Evolutionary conservation across 1,140 invertebrate species (phyloP).

Genomic region (Nephila pilipes): DNA sequence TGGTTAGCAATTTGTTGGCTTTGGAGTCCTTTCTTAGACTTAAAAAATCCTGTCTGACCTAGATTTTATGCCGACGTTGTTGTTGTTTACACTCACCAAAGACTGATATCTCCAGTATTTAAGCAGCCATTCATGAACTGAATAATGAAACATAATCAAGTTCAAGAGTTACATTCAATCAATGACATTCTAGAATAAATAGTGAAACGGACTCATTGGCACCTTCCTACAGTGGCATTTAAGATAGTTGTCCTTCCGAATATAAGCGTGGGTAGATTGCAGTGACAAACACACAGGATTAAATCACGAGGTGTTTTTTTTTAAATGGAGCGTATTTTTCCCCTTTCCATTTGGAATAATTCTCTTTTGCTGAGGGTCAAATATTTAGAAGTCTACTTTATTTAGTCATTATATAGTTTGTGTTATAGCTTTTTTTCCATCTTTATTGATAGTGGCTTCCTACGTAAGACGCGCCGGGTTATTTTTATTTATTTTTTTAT

Average conservation of each 20-base stretch:
- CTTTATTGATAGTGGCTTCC: background rate
- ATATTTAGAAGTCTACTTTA: slow-evolving; percentile 27
- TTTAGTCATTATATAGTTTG: slow-evolving; percentile 37
- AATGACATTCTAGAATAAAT: background rate
- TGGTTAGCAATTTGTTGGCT: too few species aligned
- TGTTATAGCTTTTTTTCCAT: background rate
- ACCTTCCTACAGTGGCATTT: background rate
- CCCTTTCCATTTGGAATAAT: slow-evolving; percentile 12
- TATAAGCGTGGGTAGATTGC: slow-evolving; percentile 4
- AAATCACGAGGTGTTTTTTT: background rate
- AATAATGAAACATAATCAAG: background rate
- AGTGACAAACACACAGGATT: slow-evolving; percentile 31
- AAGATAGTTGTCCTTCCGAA: background rate
- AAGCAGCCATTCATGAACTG: background rate
- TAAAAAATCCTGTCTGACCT: too few species aligned
- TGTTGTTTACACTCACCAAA: too few species aligned
- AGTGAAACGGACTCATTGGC: background rate
- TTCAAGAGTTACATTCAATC: background rate
- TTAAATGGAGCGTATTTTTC: background rate
- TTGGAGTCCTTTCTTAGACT: too few species aligned
- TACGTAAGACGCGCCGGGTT: background rate
- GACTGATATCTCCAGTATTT: background rate
- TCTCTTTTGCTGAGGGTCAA: slow-evolving; percentile 35
- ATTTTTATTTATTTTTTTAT: slow-evolving; percentile 9
- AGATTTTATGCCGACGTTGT: too few species aligned